phyloP scores from a whole-genome alignment of 1,140 invertebrate genomes.

The Piezodorus guildinii region DNA sequence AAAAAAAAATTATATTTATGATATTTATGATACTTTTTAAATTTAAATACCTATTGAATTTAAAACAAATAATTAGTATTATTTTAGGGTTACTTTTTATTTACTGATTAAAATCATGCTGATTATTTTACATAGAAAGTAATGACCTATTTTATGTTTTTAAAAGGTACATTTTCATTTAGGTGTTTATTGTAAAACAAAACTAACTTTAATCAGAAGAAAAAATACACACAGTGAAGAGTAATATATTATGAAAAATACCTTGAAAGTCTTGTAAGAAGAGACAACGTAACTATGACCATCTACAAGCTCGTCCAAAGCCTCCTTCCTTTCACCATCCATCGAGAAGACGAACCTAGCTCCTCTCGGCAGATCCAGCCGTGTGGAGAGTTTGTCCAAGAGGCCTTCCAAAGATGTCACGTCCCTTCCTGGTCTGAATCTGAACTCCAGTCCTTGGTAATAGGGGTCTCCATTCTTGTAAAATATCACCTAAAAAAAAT shows the following conservation, averaged over 20 bases:
- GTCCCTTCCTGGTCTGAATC: slow-evolving; percentile 77
- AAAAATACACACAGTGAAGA: no score
- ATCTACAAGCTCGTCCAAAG: slow-evolving; percentile 76
- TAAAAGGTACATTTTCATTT: no score
- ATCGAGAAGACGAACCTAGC: slow-evolving; percentile 73
- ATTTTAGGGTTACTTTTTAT: no score
- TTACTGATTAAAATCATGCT: no score
- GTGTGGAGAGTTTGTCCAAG: slow-evolving; percentile 67
- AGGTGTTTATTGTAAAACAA: no score
- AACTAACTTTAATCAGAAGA: no score
- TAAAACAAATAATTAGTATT: no score
- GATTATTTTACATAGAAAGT: no score
- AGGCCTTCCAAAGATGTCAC: slow-evolving; percentile 77
- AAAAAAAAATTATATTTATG: no score
- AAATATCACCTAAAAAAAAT: slow-evolving; percentile 57
- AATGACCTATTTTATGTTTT: no score
- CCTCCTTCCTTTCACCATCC: slow-evolving; percentile 72
- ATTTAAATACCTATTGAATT: no score
- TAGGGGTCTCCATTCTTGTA: slow-evolving; percentile 89
- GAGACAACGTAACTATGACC: slow-evolving; percentile 85
- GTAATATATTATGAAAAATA: slow-evolving; percentile 33
- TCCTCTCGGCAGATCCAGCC: slow-evolving; percentile 70
- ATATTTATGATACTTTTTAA: no score
- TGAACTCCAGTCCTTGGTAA: slow-evolving; percentile 76
- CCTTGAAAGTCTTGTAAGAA: slow-evolving; percentile 84